Conservation (phyloP, 1,140 invertebrate species). For the Drosophila orena region DNA sequence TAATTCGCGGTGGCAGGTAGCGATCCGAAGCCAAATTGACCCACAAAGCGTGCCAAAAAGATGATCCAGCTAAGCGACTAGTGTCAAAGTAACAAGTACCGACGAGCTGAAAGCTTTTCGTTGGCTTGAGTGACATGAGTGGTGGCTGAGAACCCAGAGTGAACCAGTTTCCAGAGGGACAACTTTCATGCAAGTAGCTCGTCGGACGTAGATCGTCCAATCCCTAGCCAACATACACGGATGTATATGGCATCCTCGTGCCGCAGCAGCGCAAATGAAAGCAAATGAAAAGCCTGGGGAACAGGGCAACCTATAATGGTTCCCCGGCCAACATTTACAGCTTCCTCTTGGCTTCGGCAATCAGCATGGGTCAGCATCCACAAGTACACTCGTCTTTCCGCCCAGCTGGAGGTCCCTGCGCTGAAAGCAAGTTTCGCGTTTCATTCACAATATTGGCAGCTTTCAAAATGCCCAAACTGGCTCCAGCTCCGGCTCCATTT, state of each 20-base stretch:
- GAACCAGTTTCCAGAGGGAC: too few relatives aligned
- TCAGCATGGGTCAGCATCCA: constrained; percentile 40
- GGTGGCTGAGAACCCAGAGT: background rate
- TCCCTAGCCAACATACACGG: background rate
- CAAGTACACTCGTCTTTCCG: constrained; percentile 32
- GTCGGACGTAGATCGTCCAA: background rate
- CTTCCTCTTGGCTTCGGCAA: constrained; percentile 50
- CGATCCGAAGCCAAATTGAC: constrained; percentile 25
- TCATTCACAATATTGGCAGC: constrained; percentile 69
- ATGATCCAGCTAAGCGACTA: background rate
- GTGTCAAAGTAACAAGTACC: background rate
- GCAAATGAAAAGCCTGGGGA: background rate
- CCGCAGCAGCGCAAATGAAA: background rate
- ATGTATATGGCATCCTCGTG: background rate
- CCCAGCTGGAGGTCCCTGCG: constrained; percentile 31
- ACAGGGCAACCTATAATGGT: background rate
- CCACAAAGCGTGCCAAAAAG: constrained; percentile 50
- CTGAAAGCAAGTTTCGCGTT: constrained; percentile 68
- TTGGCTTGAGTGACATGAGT: too few relatives aligned
- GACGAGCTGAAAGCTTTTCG: too few relatives aligned
- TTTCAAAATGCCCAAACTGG: constrained; percentile 64
- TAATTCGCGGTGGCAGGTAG: constrained; percentile 51
- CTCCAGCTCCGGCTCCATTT: constrained; percentile 6
- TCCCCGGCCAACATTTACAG: constrained; percentile 18
- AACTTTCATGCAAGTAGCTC: background rate